phyloP scores from a whole-genome alignment of 1,140 invertebrate species.

The Sycophila sp. region DNA sequence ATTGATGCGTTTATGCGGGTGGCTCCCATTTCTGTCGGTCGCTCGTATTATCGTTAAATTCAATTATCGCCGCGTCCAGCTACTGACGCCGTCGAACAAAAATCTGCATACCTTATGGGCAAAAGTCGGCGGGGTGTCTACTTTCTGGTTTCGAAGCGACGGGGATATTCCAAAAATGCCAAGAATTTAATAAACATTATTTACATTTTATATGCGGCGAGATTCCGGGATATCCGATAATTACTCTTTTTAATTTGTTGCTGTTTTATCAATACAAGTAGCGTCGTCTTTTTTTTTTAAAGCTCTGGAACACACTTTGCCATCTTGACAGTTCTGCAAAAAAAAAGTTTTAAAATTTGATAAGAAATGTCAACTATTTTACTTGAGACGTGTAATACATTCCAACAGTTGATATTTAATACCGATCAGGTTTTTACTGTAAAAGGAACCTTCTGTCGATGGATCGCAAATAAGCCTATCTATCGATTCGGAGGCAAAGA shows the following conservation, averaged over 20 bases:
- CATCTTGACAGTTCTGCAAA: not conserved
- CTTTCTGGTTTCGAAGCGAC: not conserved
- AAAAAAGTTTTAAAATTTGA: too few species aligned
- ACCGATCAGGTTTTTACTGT: not conserved
- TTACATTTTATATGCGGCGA: too few species aligned
- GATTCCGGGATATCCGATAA: not conserved
- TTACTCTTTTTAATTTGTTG: not conserved
- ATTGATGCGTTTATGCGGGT: not conserved
- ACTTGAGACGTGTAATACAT: too few species aligned
- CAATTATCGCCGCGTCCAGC: not conserved
- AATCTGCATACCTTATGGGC: not conserved
- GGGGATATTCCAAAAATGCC: too few species aligned
- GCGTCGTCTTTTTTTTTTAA: too few species aligned
- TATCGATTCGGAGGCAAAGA: not conserved
- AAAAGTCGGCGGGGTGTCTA: conserved; percentile 11
- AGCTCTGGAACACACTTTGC: not conserved
- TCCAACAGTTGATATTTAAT: not conserved
- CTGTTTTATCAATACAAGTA: not conserved
- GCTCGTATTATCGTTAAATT: conserved; percentile 14
- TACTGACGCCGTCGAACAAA: not conserved
- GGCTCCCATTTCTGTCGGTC: conserved; percentile 5
- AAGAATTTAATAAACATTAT: too few species aligned
- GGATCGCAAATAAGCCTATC: not conserved
- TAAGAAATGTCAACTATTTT: too few species aligned
- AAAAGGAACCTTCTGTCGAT: not conserved